Evolutionary conservation across 2,888 invertebrate species (phyloP).

Genomic region (Cremastinae sp.): DNA sequence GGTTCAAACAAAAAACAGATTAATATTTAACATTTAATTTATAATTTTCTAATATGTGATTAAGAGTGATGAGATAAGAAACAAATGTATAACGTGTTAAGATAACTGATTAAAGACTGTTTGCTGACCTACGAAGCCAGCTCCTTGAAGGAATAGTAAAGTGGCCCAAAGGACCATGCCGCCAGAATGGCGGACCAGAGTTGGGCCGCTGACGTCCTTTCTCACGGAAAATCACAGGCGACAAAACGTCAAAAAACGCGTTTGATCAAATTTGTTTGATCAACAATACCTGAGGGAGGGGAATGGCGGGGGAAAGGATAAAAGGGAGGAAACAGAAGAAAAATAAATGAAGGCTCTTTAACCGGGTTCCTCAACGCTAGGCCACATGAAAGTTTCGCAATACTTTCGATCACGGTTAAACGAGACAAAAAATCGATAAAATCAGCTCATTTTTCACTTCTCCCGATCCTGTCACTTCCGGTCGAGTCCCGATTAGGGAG

Average conservation of each 20-base stretch:
- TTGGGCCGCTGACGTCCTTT: conserved; percentile 75
- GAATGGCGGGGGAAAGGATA: not conserved
- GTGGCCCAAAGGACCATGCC: conserved; percentile 84
- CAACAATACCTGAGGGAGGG: not conserved
- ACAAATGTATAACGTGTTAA: too few species aligned
- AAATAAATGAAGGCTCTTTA: conserved; percentile 34
- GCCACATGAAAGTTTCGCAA: conserved; percentile 62
- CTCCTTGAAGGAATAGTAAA: conserved; percentile 83
- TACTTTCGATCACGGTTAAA: conserved; percentile 24
- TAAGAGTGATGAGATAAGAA: too few species aligned
- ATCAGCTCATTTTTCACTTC: conserved; percentile 16
- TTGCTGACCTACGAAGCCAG: conserved; percentile 82
- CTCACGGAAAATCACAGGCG: conserved; percentile 68
- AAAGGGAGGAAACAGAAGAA: not conserved
- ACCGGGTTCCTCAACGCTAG: conserved; percentile 53
- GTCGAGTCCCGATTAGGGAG: conserved; percentile 6
- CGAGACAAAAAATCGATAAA: not conserved
- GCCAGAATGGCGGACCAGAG: conserved; percentile 81
- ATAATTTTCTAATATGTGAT: too few species aligned
- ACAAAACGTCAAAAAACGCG: conserved; percentile 21
- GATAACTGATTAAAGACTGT: too few species aligned
- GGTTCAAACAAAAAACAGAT: too few species aligned
- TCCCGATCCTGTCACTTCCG: conserved; percentile 6
- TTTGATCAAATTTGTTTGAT: not conserved
- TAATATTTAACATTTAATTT: too few species aligned